Percentiles rank a stretch among this genome's conserved stretches.
phyloP scores from a whole-genome alignment of 2,797 vertebrate species.

The Masticophis lateralis region DNA sequence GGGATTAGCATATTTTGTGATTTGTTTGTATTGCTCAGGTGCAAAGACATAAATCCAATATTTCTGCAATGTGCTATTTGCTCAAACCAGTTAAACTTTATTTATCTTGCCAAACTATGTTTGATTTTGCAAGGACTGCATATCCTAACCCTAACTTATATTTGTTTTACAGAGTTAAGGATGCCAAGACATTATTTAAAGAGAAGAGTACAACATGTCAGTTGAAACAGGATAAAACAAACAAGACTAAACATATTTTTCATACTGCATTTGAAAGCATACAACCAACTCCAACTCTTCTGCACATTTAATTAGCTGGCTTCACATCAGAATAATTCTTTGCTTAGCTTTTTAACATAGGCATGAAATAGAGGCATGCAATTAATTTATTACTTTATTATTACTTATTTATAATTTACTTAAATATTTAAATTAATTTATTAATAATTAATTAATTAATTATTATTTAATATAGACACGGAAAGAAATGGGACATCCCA shows the following conservation, averaged over 20 bases:
- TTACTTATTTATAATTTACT: not conserved
- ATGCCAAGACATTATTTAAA: constrained; percentile 65
- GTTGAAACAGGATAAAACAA: constrained; percentile 64
- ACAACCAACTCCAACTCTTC: not conserved
- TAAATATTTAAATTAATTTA: not conserved
- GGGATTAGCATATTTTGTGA: constrained; percentile 46
- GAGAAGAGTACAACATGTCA: constrained; percentile 50
- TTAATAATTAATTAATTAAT: not conserved
- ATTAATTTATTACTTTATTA: not conserved
- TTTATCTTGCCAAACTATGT: constrained; percentile 52
- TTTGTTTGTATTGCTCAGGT: constrained; percentile 53
- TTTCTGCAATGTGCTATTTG: constrained; percentile 35
- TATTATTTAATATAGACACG: not conserved
- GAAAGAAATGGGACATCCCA: not conserved
- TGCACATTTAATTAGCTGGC: constrained; percentile 48
- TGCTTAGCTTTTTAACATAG: constrained; percentile 18
- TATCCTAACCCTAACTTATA: constrained; percentile 15
- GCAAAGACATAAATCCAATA: constrained; percentile 56
- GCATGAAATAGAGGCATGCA: not conserved
- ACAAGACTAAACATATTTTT: not conserved
- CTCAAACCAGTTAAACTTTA: constrained; percentile 43
- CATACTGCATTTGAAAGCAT: not conserved
- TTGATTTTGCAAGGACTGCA: constrained; percentile 62
- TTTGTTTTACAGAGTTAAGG: constrained; percentile 64
- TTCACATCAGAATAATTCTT: constrained; percentile 49